Conservation (phyloP, 2,888 invertebrate species). For the Eutolmus rufibarbis region DNA sequence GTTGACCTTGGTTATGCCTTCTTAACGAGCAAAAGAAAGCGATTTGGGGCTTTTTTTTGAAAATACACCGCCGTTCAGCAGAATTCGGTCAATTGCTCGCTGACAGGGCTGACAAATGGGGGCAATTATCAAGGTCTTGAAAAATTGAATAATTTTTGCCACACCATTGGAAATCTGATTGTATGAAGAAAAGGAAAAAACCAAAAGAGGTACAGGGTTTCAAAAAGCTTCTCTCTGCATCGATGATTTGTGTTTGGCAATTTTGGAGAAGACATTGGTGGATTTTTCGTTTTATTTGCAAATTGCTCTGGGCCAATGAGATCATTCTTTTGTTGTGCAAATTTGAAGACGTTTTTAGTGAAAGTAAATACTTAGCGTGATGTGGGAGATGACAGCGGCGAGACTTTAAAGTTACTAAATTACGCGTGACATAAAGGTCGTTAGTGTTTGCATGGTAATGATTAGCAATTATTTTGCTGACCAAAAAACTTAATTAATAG, state of each 20-base stretch:
- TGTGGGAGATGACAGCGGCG: background rate
- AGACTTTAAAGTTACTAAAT: background rate
- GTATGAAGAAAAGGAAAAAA: background rate
- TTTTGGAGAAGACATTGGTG: background rate
- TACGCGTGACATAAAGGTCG: background rate
- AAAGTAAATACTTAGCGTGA: background rate
- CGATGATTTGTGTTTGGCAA: background rate
- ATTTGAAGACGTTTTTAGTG: background rate
- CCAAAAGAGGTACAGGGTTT: background rate
- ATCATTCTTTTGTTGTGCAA: background rate
- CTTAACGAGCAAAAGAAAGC: background rate
- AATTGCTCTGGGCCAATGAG: background rate
- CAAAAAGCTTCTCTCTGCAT: background rate
- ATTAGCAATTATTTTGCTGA: background rate
- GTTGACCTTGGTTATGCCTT: background rate
- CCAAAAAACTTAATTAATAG: too few relatives aligned
- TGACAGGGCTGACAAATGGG: background rate
- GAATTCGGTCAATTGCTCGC: background rate
- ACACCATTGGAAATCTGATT: background rate
- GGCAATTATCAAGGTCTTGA: background rate
- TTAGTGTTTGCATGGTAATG: background rate
- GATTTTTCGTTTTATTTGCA: background rate
- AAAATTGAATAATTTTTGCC: background rate
- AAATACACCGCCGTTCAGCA: background rate
- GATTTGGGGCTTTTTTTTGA: background rate